A percentile compares a stretch with the other conserved stretches of the same genome.
These are phyloP conservation scores for Pseudorasbora parva DNA, from an alignment of 2,113 vertebrate species.

Conservation along the genomic window DNA sequence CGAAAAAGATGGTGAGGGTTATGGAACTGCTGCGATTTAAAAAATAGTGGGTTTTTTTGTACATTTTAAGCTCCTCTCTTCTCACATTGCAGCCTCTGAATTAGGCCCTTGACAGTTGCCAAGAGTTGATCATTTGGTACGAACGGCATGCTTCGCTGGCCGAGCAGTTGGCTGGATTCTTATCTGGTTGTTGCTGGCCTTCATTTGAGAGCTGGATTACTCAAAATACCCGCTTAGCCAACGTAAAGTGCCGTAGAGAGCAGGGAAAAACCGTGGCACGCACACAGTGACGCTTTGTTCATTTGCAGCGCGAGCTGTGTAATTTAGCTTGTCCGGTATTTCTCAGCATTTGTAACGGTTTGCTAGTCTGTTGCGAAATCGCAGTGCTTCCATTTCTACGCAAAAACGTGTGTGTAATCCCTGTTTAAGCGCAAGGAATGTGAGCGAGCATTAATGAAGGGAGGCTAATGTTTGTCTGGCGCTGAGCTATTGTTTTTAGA, in stretches of 20 bases:
- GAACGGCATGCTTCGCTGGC: slow-evolving; percentile 75
- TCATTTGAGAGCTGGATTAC: slow-evolving; percentile 68
- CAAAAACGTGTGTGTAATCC: slow-evolving; percentile 25
- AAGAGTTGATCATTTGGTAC: slow-evolving; percentile 76
- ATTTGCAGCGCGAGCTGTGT: slow-evolving; percentile 43
- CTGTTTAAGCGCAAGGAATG: slow-evolving; percentile 54
- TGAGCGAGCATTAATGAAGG: slow-evolving; percentile 63
- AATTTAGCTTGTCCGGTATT: slow-evolving; percentile 55
- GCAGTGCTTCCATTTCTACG: background rate
- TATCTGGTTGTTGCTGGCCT: slow-evolving; percentile 72
- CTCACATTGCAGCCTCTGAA: slow-evolving; percentile 61
- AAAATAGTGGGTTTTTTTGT: slow-evolving; percentile 35
- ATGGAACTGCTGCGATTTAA: slow-evolving; percentile 24
- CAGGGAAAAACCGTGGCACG: slow-evolving; percentile 12
- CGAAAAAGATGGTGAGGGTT: background rate
- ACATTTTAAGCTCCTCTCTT: slow-evolving; percentile 48
- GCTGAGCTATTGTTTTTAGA: slow-evolving; percentile 59
- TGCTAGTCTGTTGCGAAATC: slow-evolving; percentile 44
- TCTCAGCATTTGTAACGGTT: slow-evolving; percentile 57
- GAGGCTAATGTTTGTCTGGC: slow-evolving; percentile 59
- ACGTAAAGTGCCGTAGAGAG: slow-evolving; percentile 54
- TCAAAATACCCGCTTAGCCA: slow-evolving; percentile 66
- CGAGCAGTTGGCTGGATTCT: slow-evolving; percentile 74
- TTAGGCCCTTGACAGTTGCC: slow-evolving; percentile 63
- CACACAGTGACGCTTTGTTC: slow-evolving; percentile 69